phyloP scores from a whole-genome alignment of 53 echinoderm and acorn worm genomes.

The Echinometra lucunter region DNA sequence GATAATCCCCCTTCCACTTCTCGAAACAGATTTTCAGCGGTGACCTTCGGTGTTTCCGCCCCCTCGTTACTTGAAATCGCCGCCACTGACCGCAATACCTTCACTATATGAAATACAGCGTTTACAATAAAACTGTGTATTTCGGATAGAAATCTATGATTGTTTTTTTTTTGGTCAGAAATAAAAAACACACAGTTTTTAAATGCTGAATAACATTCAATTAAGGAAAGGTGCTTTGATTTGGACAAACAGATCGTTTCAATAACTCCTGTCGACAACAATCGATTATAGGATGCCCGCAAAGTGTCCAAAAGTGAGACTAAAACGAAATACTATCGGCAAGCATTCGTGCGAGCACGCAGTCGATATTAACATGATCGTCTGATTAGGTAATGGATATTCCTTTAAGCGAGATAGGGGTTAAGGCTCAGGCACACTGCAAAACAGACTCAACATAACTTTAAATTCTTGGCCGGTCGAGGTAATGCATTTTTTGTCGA shows the following conservation, averaged over 20 bases:
- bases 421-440: no score
- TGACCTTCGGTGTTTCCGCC: no score
- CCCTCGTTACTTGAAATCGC: no score
- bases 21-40: no score
- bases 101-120: no score
- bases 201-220: background rate
- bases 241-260: background rate
- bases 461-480: no score
- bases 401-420: background rate
- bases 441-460: no score
- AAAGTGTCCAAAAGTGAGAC: background rate
- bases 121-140: no score
- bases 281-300: background rate
- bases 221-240: background rate
- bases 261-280: background rate
- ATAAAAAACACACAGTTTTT: background rate
- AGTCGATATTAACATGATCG: background rate
- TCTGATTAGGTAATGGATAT: background rate
- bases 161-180: background rate
- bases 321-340: background rate
- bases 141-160: background rate
- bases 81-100: no score
- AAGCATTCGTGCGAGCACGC: background rate
- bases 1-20: no score
- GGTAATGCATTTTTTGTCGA: no score